Base-by-base conservation (phyloP, 2,113 vertebrate species). In the Lycaon pictus region DNA sequence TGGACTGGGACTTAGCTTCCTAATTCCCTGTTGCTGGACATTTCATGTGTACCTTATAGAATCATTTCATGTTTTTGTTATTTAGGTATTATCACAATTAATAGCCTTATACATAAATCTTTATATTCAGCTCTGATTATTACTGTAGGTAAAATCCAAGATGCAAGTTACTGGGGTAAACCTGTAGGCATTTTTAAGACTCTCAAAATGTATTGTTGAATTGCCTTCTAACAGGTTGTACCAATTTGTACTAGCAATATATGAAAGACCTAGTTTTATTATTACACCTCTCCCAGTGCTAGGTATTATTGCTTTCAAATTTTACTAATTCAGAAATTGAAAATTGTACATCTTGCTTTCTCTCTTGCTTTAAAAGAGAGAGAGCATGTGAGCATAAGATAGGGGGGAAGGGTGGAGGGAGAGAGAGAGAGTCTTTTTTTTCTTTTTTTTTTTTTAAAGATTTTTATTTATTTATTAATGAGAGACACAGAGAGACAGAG, bases 291-390 rank as follows among this genome's bases (percentile, higher is more conserved):
- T 85, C 11, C 81, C 32, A 3, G 37, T 22, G 56, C 3, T 53
- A 4, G 37, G 6, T 71, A 69, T 58, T 37, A 69, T 3, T 62
- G 11, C 74, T 85, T 85, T 93, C 29, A 76, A 53, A 55, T 53
- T 76, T 53, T 93, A 81, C 56, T 93, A 63, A 85, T 93, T 85
- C 76, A 48, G 51, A 84, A 82, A 71, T 48, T 71, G 23, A 77
- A 60, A 80, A 37, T 37, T 29, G 6, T 51, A 51, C 3, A 17
- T 35, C 67, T 35, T 8, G 32, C 65, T 67, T 67, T 67, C 65
- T 67, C 29, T 15, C 15, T 17, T 35, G 3, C 65, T 69, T 8
- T 19, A 43, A 43, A 43, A 58, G 56, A 19, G 56, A 20, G 29
- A 69, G 65, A n/a, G 16, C 17, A 32, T 69, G 65, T 69, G 65